A percentile compares a stretch with the other conserved stretches of the same genome.
Evolutionary conservation across 2,888 invertebrate species (phyloP).

Genomic region (Leptopilina myrica): DNA sequence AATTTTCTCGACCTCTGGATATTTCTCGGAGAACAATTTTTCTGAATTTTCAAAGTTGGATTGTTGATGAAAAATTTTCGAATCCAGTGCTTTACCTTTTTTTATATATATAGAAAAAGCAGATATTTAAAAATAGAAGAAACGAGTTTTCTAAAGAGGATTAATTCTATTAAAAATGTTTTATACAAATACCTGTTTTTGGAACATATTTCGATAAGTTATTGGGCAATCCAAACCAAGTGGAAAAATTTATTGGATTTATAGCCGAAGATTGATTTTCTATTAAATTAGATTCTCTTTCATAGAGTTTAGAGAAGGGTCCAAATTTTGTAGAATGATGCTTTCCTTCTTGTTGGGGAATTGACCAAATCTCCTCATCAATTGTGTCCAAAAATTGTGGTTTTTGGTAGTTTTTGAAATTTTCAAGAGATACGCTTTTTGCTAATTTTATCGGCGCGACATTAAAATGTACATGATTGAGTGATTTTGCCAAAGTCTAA

Average conservation of each 20-base stretch:
- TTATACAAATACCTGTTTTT: not conserved
- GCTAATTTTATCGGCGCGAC: not conserved
- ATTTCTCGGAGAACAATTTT: not conserved
- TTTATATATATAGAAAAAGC: too few species aligned
- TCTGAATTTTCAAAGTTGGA: not conserved
- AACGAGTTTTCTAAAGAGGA: not conserved
- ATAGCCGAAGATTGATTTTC: not conserved
- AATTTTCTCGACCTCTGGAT: not conserved
- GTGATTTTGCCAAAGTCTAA: not conserved
- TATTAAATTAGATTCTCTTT: not conserved
- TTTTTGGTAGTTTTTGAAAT: too few species aligned
- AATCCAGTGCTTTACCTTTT: not conserved
- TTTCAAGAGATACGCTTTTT: not conserved
- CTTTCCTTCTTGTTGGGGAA: not conserved
- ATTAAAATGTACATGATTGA: not conserved
- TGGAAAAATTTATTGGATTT: not conserved
- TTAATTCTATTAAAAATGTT: not conserved
- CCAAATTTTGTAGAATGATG: not conserved
- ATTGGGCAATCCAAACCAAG: slow-evolving; percentile 1
- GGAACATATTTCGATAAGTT: not conserved
- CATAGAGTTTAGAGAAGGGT: not conserved
- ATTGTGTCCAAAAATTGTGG: not conserved
- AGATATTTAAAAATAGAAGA: not conserved
- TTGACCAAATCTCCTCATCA: slow-evolving; percentile 18
- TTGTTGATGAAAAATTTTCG: not conserved